Conservation (phyloP, 2,888 invertebrate genomes). For the Ochropleura plecta region DNA sequence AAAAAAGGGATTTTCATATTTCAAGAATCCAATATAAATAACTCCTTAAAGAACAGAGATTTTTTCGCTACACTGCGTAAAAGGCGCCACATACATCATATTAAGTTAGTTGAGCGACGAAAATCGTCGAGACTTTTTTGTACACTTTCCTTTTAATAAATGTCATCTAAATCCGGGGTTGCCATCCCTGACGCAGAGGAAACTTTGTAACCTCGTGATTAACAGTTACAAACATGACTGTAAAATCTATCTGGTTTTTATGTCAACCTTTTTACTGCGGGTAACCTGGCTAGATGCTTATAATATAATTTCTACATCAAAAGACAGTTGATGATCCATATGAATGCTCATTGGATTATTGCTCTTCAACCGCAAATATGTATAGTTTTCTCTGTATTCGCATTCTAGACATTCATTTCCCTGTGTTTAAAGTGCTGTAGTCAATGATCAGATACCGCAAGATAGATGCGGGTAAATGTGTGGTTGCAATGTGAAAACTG, state of each 20-base stretch:
- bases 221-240: neutral
- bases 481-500: conserved; percentile 39
- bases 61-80: neutral
- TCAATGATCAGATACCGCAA: conserved; percentile 31
- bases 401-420: neutral
- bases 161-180: conserved; percentile 7
- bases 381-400: conserved; percentile 5
- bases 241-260: conserved; percentile 8
- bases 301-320: neutral
- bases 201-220: conserved; percentile 11
- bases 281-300: neutral
- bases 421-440: neutral
- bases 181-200: conserved; percentile 8
- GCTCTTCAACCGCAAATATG: conserved; percentile 5
- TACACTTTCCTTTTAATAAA: conserved; percentile 10
- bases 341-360: neutral
- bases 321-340: neutral
- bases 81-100: neutral
- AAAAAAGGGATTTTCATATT: neutral
- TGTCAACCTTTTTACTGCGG: neutral
- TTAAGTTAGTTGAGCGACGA: neutral
- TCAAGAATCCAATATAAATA: neutral
- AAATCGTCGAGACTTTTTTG: neutral
- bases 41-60: neutral
- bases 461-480: conserved; percentile 18